Base-by-base conservation (phyloP, 2,113 vertebrate genomes). In the Ifrita kowaldi region DNA sequence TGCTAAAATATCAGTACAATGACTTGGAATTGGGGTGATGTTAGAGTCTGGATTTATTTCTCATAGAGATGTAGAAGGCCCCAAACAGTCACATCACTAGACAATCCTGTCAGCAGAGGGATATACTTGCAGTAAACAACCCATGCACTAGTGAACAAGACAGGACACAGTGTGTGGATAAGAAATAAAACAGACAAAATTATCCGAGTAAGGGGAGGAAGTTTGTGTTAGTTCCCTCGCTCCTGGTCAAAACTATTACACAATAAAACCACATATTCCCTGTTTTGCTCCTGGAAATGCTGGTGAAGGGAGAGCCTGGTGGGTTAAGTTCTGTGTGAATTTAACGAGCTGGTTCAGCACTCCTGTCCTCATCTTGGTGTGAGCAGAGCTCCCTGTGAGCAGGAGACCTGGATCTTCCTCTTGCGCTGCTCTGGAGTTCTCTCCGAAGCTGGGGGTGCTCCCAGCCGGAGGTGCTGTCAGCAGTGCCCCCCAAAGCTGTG, bases 381-480 rank as follows among this genome's bases (percentile, higher is more conserved):
- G 73, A 82, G 37, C 84, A 80, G 85, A 76, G 62, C 37, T 68
- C 44, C 42, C 60, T 16, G 20, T 30, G 76, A 62, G 76, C 23
- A 52, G 39, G 56, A 85, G 60, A 46, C 35, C 23, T 67, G 46
- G 26, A 67, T 44, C 52, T 41, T 62, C 11, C 75, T 49, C 1
- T 21, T 47, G 28, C 77, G 37, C 39, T 53, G 53, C 39, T 1
- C 5, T 10, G 76, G 70, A 64, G 33, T 42, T 50, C 20, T 49
- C 49, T 71, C 21, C 56, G 14, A 46, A 49, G 62, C 16, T 30
- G 10, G 12, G 24, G 14, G 17, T 8, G 50, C 39, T 73, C 19
- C 37, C 22, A 12, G 53, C 35, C 49, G 32, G 62, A 1, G 0
- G 0, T 2, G 20, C 39, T 13, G 49, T 14, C 71, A 33, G 2